Base-by-base conservation (phyloP, 2,797 vertebrate genomes). In the Acipenser oxyrinchus region DNA sequence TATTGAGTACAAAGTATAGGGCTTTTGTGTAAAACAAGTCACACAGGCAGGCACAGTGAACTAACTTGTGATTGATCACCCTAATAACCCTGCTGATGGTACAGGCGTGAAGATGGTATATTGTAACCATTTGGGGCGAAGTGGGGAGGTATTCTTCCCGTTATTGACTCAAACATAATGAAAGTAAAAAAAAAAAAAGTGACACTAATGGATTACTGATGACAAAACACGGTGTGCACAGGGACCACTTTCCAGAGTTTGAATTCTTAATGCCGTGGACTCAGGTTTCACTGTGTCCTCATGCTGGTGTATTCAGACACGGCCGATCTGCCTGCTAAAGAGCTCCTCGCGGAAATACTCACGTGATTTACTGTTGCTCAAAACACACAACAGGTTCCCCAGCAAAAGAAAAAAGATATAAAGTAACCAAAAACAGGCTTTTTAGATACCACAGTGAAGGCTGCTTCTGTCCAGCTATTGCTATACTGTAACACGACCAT, bases 171-270 rank as follows among this genome's bases (percentile, higher is more conserved):
- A 80, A 81, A 81, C 77, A 67, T 75, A 69, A 75, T 8, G 74
- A 75, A 79, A 73, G 81, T 18, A 18, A 18, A 79, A 82, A 81
- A 53, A 62, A 62, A 66, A 66, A 86, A 91, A 88, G 82, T 90
- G 90, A 91, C 89, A 89, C 87, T 90, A 91, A 92, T 91, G 86
- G 89, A 87, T 76, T 83, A 85, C 69, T 86, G 84, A 90, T 89
- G 90, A 90, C 87, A 90, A 89, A 89, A 90, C 85, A 87, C 84
- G 81, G 79, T 74, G 85, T 80, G 86, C 83, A 65, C 73, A 53
- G 88, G 89, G 89, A 87, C 87, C 88, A 84, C 84, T 86, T 91
- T 87, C 81, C 82, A 59, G 72, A 83, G 73, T 87, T 86, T 87
- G 79, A 82, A 84, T 86, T 87, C 88, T 87, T 86, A 88, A 86